Evolutionary conservation across 30 jellyfish, hydroid and myxozoan species (phyloP).

Genomic region (Hydractinia echinata): DNA sequence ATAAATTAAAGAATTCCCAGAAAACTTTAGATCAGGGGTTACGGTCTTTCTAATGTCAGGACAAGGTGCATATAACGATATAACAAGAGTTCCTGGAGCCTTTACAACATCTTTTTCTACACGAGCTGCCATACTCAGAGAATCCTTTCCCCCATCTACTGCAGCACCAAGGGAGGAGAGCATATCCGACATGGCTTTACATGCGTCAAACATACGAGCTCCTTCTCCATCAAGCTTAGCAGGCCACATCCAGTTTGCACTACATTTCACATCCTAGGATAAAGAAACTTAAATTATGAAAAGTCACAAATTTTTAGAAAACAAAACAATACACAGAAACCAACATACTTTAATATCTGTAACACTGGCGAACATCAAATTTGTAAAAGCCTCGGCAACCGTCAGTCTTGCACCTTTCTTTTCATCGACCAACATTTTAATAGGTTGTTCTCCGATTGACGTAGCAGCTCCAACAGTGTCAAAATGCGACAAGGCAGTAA

Average conservation of each 20-base stretch:
- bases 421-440: slow-evolving; percentile 65
- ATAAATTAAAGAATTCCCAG: slow-evolving; percentile 36
- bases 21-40: slow-evolving; percentile 65
- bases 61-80: slow-evolving; percentile 78
- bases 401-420: slow-evolving; percentile 81
- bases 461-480: slow-evolving; percentile 80
- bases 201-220: slow-evolving; percentile 66
- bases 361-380: slow-evolving; percentile 68
- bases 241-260: slow-evolving; percentile 98
- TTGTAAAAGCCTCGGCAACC: slow-evolving; percentile 85
- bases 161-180: slow-evolving; percentile 67
- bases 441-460: slow-evolving; percentile 92
- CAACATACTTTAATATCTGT: slow-evolving; percentile 51
- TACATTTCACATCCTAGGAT: slow-evolving; percentile 72
- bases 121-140: slow-evolving; percentile 88
- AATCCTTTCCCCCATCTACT: slow-evolving; percentile 85
- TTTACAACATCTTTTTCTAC: slow-evolving; percentile 69
- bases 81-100: slow-evolving; percentile 78
- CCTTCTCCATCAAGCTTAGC: slow-evolving; percentile 86
- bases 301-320: neutral
- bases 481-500: slow-evolving; percentile 68
- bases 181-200: slow-evolving; percentile 64
- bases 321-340: neutral
- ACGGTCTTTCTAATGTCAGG: slow-evolving; percentile 69
- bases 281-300: neutral